Percentiles rank a stretch among this genome's conserved stretches.
Conservation (phyloP, 2,113 vertebrate genomes). For the Tetrax tetrax region DNA sequence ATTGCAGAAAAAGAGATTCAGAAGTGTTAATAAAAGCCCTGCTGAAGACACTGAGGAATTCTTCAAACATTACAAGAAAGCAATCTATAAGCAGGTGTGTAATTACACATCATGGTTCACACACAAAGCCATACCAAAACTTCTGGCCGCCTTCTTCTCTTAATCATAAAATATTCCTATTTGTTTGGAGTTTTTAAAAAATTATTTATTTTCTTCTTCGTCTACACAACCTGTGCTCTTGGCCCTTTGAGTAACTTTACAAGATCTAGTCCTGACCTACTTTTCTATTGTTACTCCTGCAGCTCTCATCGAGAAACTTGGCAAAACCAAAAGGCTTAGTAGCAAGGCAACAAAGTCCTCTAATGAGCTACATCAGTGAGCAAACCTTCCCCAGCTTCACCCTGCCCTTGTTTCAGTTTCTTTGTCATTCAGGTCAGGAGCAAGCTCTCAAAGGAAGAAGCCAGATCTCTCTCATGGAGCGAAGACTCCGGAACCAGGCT, state of each 20-base stretch:
- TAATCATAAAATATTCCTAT: neutral
- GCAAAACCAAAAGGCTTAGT: constrained; percentile 26
- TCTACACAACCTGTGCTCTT: neutral
- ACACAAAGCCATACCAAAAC: neutral
- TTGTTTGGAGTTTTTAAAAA: too few relatives aligned
- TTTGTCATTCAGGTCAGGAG: constrained; percentile 43
- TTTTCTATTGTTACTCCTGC: constrained; percentile 36
- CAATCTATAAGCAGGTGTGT: neutral
- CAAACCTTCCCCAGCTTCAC: constrained; percentile 9
- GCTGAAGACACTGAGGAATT: neutral
- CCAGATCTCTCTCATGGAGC: neutral
- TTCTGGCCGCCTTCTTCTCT: neutral
- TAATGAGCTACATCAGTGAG: constrained; percentile 27
- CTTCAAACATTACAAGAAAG: neutral
- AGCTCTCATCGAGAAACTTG: constrained; percentile 45
- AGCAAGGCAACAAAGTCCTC: neutral
- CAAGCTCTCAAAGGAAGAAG: constrained; percentile 14
- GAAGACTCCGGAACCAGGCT: neutral
- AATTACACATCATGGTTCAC: neutral
- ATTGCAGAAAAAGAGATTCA: neutral
- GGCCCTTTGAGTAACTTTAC: constrained; percentile 8
- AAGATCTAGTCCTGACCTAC: constrained; percentile 47
- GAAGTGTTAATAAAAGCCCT: neutral
- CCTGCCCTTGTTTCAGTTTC: constrained; percentile 16
- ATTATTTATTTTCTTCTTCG: neutral